Base-by-base conservation (phyloP, 2,888 invertebrate genomes). In the Leucozona laternaria region DNA sequence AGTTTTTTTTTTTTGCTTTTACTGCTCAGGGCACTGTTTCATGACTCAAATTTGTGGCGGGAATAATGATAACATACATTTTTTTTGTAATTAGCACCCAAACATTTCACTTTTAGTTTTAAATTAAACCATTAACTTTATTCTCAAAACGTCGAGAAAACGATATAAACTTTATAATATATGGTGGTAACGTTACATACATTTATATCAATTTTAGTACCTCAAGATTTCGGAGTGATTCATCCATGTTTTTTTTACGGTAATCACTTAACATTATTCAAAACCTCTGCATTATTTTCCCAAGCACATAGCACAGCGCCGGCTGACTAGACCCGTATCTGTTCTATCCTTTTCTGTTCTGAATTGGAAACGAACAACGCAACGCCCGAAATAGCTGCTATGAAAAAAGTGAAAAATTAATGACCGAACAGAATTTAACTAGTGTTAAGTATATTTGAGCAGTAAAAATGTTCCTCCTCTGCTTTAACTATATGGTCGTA, bases 381-480 rank as follows among this genome's bases (percentile, higher is more conserved):
- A 37, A 79, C 70, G 71, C 70, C 37, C 62, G 57, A 45, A 78
- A 81, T 40, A 57, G 20, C 28, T 10, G n/a, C 20, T 40, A 20
- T 57, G 17, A 48, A 15, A 40, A 57, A 53, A 58, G 72, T 72
- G 64, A 22, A 31, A 77, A 85, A 66, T 81, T 86, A 81, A 86
- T 70, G 73, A 78, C 78, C 70, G 66, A 73, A 73, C 57, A 86
- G 81, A 68, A 78, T 64, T 81, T 73, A 86, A 86, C 70, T 86
- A 80, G 78, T 81, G 85, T 81, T 78, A 78, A 78, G 77, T 48
- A 66, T 81, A 86, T 81, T 57, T 43, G 28, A 57, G 73, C 70
- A 57, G 73, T 86, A 81, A 86, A 86, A 60, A 34, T 73, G 48
- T 77, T n/a, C 60, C 77, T 75, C 70, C 73, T 57, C 70, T 57